phyloP scores from a whole-genome alignment of 2,888 invertebrate species.

The Tineola bisselliella region DNA sequence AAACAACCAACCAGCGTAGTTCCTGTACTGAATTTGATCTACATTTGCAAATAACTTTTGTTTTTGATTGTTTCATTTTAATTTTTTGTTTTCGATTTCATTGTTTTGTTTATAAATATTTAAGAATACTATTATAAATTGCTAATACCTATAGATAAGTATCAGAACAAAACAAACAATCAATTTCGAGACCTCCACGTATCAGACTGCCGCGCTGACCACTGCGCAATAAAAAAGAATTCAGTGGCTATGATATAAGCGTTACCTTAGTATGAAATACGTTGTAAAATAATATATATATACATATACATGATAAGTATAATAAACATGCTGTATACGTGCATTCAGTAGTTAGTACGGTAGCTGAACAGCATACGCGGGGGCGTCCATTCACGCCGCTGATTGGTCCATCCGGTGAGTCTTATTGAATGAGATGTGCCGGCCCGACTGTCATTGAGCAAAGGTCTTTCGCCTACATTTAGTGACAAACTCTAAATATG shows the following conservation, averaged over 20 bases:
- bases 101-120: too few relatives aligned
- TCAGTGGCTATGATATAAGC: too few relatives aligned
- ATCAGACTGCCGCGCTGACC: too few relatives aligned
- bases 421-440: slow-evolving; percentile 64
- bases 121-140: too few relatives aligned
- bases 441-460: slow-evolving; percentile 57
- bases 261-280: too few relatives aligned
- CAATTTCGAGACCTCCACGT: too few relatives aligned
- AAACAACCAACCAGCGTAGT: not conserved
- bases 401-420: slow-evolving; percentile 66
- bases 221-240: too few relatives aligned
- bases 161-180: too few relatives aligned
- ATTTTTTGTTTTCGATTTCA: too few relatives aligned
- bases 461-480: slow-evolving; percentile 58
- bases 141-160: too few relatives aligned
- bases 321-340: not conserved
- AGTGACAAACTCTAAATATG: not conserved
- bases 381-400: slow-evolving; percentile 67
- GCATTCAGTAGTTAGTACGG: slow-evolving; percentile 15
- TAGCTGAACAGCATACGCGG: slow-evolving; percentile 42
- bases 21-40: not conserved
- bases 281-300: too few relatives aligned
- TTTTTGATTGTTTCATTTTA: not conserved
- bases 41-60: not conserved
- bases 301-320: too few relatives aligned